Evolutionary conservation across 1,140 invertebrate species (phyloP), one percentile per base, ranked within the genome.

Genomic region (Gonatopus flavifemur): DNA sequence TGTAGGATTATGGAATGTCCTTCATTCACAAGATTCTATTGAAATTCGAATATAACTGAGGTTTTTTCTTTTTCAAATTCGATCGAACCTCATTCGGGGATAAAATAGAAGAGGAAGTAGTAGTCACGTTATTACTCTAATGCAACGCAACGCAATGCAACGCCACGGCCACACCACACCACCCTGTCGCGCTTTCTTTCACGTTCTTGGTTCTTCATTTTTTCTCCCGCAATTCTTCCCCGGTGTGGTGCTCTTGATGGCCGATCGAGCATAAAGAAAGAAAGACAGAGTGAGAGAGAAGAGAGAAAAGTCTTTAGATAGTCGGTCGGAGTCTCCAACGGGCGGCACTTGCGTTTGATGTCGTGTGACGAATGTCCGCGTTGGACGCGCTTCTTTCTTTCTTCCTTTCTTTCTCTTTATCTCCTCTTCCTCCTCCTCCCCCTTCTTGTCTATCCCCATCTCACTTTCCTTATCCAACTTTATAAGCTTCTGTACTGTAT

Each of bases 301-400:
- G n/a, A n/a, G n/a, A n/a, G n/a, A n/a, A n/a, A 61, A 64, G 68
- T 73, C 69, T 73, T 72, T 70, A 72, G 68, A n/a, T n/a, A 72
- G 66, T 70, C 67, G 67, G 66, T 62, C 64, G 68, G 64, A 62
- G 64, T 68, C 65, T 68, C 57, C 64, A 64, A 66, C 66, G 59
- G 69, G 66, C 71, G 72, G 69, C 72, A 69, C 55, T 62, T 60
- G 66, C 70, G 67, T 76, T 76, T 76, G 73, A 74, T 72, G 72
- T 72, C 66, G 68, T 74, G 73, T 73, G 70, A 74, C 70, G 73
- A 74, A 74, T 76, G 70, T 76, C 68, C 69, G 64, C 63, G 71
- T 75, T 75, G 54, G 59, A 61, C 59, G 59, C 59, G 59, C 59
- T 61, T 35, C 31, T 42, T 43, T 50, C 59, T 46, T 42, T 38